A percentile compares a stretch with the other conserved stretches of the same genome.
These are phyloP conservation scores for Corythoichthys intestinalis DNA, from an alignment of 2,113 vertebrate species.

Conservation along the genomic window DNA sequence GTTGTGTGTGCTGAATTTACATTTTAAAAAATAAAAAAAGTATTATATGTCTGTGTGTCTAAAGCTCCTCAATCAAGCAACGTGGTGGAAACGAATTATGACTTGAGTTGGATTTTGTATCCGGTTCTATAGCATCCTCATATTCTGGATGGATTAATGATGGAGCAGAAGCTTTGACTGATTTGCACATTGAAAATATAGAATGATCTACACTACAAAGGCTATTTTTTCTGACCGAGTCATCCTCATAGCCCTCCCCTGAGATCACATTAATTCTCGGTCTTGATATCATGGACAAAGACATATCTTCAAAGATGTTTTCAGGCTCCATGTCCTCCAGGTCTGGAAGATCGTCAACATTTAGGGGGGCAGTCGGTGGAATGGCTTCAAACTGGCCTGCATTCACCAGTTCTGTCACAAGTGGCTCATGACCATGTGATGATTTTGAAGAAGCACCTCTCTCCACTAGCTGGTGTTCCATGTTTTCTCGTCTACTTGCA, in stretches of 20 bases:
- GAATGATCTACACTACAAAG: neutral
- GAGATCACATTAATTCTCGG: conserved; percentile 79
- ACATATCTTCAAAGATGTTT: conserved; percentile 9
- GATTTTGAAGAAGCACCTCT: conserved; percentile 1
- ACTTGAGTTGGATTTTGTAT: conserved; percentile 11
- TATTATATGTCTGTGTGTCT: neutral
- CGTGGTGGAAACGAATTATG: neutral
- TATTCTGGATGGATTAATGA: conserved; percentile 26
- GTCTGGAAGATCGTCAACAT: conserved; percentile 81
- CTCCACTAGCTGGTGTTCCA: conserved; percentile 6
- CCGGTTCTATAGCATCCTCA: neutral
- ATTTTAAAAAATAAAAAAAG: no score
- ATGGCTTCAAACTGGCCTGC: conserved; percentile 52
- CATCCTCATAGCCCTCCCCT: conserved; percentile 43
- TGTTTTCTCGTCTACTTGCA: neutral
- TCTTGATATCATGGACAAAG: conserved; percentile 36
- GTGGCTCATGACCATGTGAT: conserved; percentile 8
- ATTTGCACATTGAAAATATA: conserved; percentile 20
- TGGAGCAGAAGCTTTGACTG: conserved; percentile 1
- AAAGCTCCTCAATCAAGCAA: conserved; percentile 63
- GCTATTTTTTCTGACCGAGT: neutral
- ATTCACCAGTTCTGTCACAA: conserved; percentile 53
- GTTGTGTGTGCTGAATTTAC: no score
- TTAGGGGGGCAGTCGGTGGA: conserved; percentile 27
- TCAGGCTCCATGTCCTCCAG: conserved; percentile 76